These are phyloP conservation scores for Anolis apletophallus DNA, from an alignment of 2,797 vertebrate genomes.

Conservation along the genomic window DNA sequence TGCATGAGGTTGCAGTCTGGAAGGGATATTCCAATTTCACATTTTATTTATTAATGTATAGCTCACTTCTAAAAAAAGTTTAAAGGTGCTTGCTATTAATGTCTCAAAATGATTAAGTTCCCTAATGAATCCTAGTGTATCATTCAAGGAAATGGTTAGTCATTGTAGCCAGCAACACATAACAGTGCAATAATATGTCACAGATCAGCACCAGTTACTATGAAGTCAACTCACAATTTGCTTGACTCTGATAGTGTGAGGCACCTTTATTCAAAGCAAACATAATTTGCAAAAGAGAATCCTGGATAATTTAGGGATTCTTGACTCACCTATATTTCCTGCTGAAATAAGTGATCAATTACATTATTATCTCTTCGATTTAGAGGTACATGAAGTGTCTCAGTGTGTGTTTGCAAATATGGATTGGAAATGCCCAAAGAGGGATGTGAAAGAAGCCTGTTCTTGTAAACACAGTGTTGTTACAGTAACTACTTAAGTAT, in stretches of 20 bases:
- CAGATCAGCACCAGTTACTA: neutral
- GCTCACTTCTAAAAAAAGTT: neutral
- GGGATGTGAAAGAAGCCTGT: neutral
- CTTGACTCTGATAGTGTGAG: neutral
- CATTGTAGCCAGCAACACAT: neutral
- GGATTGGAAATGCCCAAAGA: neutral
- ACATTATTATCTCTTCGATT: neutral
- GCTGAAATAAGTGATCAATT: neutral
- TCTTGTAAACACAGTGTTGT: neutral
- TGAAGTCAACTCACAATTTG: neutral
- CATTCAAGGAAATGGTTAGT: neutral
- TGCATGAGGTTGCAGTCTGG: neutral
- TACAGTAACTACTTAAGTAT: neutral
- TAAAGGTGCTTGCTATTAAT: neutral
- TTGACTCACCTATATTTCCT: neutral
- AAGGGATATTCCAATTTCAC: neutral
- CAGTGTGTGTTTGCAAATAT: neutral
- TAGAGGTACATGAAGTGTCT: neutral
- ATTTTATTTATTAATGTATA: neutral
- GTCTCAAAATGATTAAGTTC: neutral
- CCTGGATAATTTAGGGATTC: neutral
- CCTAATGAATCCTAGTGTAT: neutral
- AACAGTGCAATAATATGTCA: neutral
- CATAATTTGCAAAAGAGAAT: neutral
- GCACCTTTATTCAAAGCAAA: slow-evolving; percentile 8